Percentiles rank a stretch among this genome's conserved stretches.
Conservation (phyloP, 1,140 invertebrate species). For the Leptinotarsa lineolata region DNA sequence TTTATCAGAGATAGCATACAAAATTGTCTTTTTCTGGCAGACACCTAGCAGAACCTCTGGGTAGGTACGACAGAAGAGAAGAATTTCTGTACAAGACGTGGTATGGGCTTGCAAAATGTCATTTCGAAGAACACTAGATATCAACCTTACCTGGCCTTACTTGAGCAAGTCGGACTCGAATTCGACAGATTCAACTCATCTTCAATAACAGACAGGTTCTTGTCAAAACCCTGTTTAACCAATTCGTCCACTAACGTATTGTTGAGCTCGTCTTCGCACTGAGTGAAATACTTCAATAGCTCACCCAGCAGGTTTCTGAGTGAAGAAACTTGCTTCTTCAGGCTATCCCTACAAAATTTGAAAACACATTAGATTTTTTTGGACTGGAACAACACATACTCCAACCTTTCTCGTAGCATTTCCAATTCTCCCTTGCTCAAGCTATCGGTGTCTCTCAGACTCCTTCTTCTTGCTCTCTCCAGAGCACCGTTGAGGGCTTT, state of each 20-base stretch:
- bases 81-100: too few species aligned
- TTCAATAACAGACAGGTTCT: constrained; percentile 45
- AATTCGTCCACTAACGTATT: constrained; percentile 71
- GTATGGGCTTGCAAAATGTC: too few species aligned
- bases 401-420: constrained; percentile 47
- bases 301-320: constrained; percentile 67
- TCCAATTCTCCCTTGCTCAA: constrained; percentile 43
- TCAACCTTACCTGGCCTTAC: constrained; percentile 10
- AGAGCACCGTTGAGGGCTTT: constrained; percentile 52
- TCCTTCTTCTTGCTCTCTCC: constrained; percentile 52
- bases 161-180: constrained; percentile 34
- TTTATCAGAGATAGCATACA: too few species aligned
- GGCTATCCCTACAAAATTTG: constrained; percentile 59
- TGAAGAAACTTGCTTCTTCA: constrained; percentile 62
- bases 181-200: constrained; percentile 39
- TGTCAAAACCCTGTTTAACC: constrained; percentile 55
- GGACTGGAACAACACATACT: not conserved
- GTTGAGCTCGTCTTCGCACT: constrained; percentile 78
- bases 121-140: too few species aligned
- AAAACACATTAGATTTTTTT: not conserved
- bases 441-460: constrained; percentile 42
- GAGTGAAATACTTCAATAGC: constrained; percentile 70
- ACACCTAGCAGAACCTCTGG: too few species aligned
- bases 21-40: too few species aligned
- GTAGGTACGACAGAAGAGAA: too few species aligned